Conservation (phyloP, 2,797 vertebrate species). For the Staurois parvus region DNA sequence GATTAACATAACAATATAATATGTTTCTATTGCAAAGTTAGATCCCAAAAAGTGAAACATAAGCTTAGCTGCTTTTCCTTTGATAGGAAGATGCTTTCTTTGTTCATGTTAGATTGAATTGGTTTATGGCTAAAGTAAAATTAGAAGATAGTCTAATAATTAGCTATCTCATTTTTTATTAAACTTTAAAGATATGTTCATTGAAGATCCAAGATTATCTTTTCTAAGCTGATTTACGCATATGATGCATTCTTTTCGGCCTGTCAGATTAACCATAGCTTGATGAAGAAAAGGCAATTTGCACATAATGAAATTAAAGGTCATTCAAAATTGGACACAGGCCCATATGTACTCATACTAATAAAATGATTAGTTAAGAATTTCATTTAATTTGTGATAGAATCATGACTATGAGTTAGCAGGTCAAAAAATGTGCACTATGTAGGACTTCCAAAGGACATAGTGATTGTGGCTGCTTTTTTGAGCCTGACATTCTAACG, state of each 20-base stretch:
- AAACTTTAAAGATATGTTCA: constrained; percentile 3
- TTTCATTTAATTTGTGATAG: constrained; percentile 27
- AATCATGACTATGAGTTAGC: constrained; percentile 6
- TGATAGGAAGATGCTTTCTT: constrained; percentile 3
- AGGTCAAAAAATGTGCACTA: not conserved
- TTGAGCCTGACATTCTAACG: not conserved
- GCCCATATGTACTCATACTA: not conserved
- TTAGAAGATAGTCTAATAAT: constrained; percentile 15
- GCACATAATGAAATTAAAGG: constrained; percentile 30
- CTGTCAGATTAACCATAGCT: constrained; percentile 18
- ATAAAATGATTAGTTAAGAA: constrained; percentile 22
- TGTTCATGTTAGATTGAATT: not conserved
- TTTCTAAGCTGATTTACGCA: constrained; percentile 27
- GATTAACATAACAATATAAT: not conserved
- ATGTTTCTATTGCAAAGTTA: not conserved
- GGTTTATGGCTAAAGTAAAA: not conserved
- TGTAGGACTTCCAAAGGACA: constrained; percentile 26
- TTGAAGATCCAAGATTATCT: constrained; percentile 31
- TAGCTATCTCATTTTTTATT: constrained; percentile 24
- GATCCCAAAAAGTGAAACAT: not conserved
- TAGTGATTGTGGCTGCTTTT: not conserved
- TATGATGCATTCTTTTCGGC: constrained; percentile 23
- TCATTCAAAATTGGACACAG: not conserved
- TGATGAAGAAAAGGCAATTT: constrained; percentile 36
- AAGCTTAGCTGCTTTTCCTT: not conserved